A percentile compares a stretch with the other conserved stretches of the same genome.
Evolutionary conservation across 1,140 invertebrate genomes (phyloP).

Genomic region (Tetragnatha versicolor): DNA sequence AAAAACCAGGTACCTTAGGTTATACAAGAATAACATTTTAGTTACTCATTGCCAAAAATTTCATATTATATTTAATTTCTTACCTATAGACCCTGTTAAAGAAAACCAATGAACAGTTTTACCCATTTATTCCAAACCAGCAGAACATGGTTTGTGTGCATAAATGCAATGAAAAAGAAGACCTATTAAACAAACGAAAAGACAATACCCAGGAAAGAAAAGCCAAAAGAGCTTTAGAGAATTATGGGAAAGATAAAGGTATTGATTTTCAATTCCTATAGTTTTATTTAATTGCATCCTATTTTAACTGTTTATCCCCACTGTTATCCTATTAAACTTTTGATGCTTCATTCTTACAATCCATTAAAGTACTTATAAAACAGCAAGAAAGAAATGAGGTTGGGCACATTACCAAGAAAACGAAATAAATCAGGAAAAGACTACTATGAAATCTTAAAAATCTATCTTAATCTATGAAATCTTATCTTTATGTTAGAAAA

Average conservation of each 20-base stretch:
- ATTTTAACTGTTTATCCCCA: neutral
- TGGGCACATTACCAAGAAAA: no score
- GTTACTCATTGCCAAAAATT: no score
- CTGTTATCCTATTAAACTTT: neutral
- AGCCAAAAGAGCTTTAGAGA: slow-evolving; percentile 29
- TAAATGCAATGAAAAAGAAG: slow-evolving; percentile 20
- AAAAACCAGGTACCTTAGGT: no score
- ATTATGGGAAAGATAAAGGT: slow-evolving; percentile 54
- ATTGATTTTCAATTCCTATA: neutral
- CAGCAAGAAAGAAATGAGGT: no score
- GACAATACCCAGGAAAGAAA: slow-evolving; percentile 41
- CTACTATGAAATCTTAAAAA: no score
- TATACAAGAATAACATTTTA: no score
- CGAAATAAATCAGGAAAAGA: no score
- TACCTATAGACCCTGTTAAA: slow-evolving; percentile 29
- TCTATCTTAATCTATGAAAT: no score
- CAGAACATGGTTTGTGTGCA: neutral
- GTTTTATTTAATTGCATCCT: neutral
- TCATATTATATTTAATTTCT: neutral
- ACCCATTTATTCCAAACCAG: neutral
- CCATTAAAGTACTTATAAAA: neutral
- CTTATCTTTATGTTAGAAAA: no score
- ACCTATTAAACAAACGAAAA: slow-evolving; percentile 31
- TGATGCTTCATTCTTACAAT: neutral
- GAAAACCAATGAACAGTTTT: neutral